These are phyloP conservation scores for Sciaenops ocellatus DNA, from an alignment of 2,797 vertebrate genomes.

Conservation along the genomic window DNA sequence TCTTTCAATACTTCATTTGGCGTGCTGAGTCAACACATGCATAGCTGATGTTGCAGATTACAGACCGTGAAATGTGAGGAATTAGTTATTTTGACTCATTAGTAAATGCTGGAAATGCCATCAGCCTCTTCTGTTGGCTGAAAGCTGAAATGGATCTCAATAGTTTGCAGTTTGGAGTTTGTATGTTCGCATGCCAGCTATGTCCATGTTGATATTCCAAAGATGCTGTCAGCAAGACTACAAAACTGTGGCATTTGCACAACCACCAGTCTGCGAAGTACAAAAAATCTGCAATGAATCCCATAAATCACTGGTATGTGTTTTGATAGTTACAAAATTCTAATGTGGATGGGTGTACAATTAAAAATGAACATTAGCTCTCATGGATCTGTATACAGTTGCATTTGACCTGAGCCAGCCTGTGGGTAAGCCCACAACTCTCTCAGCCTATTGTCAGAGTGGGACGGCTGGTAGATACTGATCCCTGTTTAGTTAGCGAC, in stretches of 20 bases:
- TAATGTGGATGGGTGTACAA: background rate
- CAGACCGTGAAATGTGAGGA: conserved; percentile 35
- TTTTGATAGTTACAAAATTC: background rate
- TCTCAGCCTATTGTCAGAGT: background rate
- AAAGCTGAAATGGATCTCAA: conserved; percentile 19
- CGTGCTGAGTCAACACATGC: conserved; percentile 27
- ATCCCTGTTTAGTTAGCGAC: conserved; percentile 21
- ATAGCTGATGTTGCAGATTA: conserved; percentile 48
- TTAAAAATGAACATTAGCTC: background rate
- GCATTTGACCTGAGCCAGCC: background rate
- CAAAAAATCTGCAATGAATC: conserved; percentile 10
- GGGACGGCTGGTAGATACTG: background rate
- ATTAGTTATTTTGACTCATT: conserved; percentile 41
- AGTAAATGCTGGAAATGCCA: conserved; percentile 33
- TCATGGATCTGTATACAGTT: background rate
- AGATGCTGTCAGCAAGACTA: conserved; percentile 30
- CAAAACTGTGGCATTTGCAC: conserved; percentile 37
- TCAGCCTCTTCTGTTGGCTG: conserved; percentile 21
- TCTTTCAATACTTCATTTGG: conserved; percentile 34
- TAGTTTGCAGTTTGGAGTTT: conserved; percentile 28
- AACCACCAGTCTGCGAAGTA: conserved; percentile 12
- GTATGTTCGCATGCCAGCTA: conserved; percentile 33
- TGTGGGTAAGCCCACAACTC: background rate
- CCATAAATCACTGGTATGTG: background rate
- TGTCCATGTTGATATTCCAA: conserved; percentile 32